These are phyloP conservation scores for Sturmia bella DNA, from an alignment of 2,888 invertebrate genomes.

Conservation along the genomic window DNA sequence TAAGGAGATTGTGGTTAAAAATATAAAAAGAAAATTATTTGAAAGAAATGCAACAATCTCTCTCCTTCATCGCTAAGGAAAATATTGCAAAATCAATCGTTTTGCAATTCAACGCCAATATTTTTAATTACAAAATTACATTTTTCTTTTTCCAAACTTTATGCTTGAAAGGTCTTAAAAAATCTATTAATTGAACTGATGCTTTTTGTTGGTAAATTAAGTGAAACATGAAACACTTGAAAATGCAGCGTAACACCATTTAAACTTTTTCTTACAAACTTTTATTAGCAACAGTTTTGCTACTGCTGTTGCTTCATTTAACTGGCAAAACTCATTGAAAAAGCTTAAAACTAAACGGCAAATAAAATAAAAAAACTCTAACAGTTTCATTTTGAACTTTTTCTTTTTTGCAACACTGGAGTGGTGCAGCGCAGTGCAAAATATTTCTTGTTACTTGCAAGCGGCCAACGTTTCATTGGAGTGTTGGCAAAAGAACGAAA, in stretches of 20 bases:
- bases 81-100: background rate
- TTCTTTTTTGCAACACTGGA: constrained; percentile 45
- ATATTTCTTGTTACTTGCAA: constrained; percentile 16
- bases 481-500: constrained; percentile 19
- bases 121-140: constrained; percentile 42
- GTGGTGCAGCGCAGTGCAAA: constrained; percentile 20
- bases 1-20: constrained; percentile 44
- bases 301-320: constrained; percentile 47
- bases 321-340: constrained; percentile 50
- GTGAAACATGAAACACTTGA: constrained; percentile 66
- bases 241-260: constrained; percentile 67
- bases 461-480: constrained; percentile 48
- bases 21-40: constrained; percentile 9
- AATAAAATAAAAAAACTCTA: constrained; percentile 57
- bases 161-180: background rate
- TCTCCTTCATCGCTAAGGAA: background rate
- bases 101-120: constrained; percentile 28
- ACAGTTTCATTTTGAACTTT: constrained; percentile 9
- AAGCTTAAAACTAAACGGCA: constrained; percentile 37
- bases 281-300: constrained; percentile 49
- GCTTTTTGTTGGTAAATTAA: constrained; percentile 63
- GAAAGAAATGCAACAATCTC: background rate
- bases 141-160: constrained; percentile 10
- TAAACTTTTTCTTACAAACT: constrained; percentile 58
- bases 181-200: constrained; percentile 52